Percentiles rank a stretch among this genome's conserved stretches.
These are phyloP conservation scores for Dendronephthya gigantea DNA, from an alignment of 64 coral and sea anemone genomes.

Conservation along the genomic window DNA sequence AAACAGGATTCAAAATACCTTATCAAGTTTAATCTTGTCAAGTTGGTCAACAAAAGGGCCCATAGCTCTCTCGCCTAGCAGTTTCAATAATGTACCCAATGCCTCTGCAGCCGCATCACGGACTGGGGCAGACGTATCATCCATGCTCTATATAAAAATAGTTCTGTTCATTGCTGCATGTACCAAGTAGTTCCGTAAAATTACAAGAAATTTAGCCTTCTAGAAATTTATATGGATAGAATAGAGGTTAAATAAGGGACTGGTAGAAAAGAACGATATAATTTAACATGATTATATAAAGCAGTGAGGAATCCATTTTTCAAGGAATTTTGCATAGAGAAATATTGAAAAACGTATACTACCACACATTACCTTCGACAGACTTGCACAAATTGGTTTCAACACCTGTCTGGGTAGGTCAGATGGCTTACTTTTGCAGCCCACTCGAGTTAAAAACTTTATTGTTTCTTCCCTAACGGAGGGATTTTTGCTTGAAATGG, in stretches of 20 bases:
- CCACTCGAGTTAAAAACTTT: slow-evolving; percentile 66
- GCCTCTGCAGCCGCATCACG: slow-evolving; percentile 85
- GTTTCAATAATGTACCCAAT: slow-evolving; percentile 60
- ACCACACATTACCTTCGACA: slow-evolving; percentile 78
- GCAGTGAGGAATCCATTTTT: too few relatives aligned
- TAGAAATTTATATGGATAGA: too few relatives aligned
- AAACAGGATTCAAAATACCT: too few relatives aligned
- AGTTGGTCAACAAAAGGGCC: slow-evolving; percentile 71
- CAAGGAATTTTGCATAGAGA: too few relatives aligned
- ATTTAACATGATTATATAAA: too few relatives aligned
- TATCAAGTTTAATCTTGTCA: slow-evolving; percentile 89
- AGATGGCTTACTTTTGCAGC: slow-evolving; percentile 66
- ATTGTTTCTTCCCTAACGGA: slow-evolving; percentile 80
- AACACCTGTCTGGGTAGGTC: slow-evolving; percentile 62
- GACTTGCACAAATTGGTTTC: slow-evolving; percentile 60
- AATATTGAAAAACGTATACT: too few relatives aligned
- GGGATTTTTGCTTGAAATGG: slow-evolving; percentile 81
- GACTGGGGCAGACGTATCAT: slow-evolving; percentile 76
- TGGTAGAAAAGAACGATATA: too few relatives aligned
- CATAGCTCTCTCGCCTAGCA: slow-evolving; percentile 73
- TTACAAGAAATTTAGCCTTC: too few relatives aligned
- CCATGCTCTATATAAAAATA: slow-evolving; percentile 56
- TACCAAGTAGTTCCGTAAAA: too few relatives aligned
- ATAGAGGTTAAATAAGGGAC: too few relatives aligned
- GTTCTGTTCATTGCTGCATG: neutral